These are phyloP conservation scores for Heterotilapia buettikoferi DNA, from an alignment of 2,113 vertebrate species.

Conservation along the genomic window DNA sequence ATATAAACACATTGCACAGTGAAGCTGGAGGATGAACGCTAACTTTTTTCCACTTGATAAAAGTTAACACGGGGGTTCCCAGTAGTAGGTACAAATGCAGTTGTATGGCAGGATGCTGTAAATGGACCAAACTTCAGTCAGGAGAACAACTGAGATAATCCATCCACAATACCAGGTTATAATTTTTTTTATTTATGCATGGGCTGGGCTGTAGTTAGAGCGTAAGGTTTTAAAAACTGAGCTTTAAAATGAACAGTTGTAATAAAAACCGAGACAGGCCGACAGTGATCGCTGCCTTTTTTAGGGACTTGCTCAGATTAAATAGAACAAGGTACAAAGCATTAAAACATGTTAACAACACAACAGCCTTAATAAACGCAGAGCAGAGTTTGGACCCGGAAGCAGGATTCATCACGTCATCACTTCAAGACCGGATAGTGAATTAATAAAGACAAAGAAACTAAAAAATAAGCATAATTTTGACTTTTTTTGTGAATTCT, in stretches of 20 bases:
- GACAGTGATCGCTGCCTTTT: fast-evolving
- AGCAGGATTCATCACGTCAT: neutral
- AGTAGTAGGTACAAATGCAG: neutral
- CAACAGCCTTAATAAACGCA: neutral
- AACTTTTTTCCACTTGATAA: neutral
- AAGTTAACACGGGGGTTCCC: neutral
- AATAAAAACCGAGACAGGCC: neutral
- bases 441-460: neutral
- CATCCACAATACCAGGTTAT: neutral
- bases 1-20: neutral
- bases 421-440: neutral
- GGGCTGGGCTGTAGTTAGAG: neutral
- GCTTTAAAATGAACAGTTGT: neutral
- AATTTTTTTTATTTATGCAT: neutral
- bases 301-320: neutral
- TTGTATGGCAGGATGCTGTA: neutral
- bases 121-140: neutral
- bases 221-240: neutral
- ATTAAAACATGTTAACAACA: neutral
- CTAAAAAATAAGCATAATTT: neutral
- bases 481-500: neutral
- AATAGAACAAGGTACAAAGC: neutral
- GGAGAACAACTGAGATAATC: neutral
- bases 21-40: neutral
- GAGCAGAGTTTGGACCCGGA: neutral